phyloP scores from a whole-genome alignment of 2,797 vertebrate genomes.

The Coregonus ussuriensis region DNA sequence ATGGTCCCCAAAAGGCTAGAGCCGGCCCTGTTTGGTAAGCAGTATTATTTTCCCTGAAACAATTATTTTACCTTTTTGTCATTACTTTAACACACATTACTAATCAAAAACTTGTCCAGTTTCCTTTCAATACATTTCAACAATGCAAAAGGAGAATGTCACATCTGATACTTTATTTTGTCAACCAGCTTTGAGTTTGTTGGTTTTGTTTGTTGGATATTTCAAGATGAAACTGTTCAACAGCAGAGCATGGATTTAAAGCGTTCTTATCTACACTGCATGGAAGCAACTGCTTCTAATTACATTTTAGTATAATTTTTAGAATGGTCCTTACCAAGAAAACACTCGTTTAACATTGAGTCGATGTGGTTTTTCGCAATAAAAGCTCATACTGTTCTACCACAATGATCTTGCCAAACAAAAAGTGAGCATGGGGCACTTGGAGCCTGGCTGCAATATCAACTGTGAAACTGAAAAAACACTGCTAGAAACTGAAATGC shows the following conservation, averaged over 20 bases:
- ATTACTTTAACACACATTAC: not conserved
- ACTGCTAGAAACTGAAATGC: not conserved
- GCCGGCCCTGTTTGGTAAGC: no score
- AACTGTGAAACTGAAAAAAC: constrained; percentile 26
- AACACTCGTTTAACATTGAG: constrained; percentile 72
- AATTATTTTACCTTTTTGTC: not conserved
- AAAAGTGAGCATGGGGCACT: constrained; percentile 25
- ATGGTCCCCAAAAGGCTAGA: no score
- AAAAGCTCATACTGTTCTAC: constrained; percentile 68
- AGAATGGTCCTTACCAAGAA: constrained; percentile 67
- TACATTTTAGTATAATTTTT: constrained; percentile 75
- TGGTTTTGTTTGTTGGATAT: constrained; percentile 34
- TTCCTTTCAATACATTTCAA: not conserved
- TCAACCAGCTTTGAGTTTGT: constrained; percentile 29
- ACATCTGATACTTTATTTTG: not conserved
- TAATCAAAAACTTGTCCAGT: not conserved
- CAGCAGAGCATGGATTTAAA: constrained; percentile 55
- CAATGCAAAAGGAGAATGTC: not conserved
- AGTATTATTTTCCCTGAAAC: not conserved
- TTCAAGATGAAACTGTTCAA: constrained; percentile 42
- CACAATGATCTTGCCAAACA: constrained; percentile 59
- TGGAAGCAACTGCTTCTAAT: constrained; percentile 75
- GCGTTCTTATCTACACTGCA: constrained; percentile 59
- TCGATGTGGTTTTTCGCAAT: constrained; percentile 67
- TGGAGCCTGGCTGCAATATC: constrained; percentile 22